Evolutionary conservation across 2,113 vertebrate species (phyloP).

Genomic region (Ginglymostoma cirratum): DNA sequence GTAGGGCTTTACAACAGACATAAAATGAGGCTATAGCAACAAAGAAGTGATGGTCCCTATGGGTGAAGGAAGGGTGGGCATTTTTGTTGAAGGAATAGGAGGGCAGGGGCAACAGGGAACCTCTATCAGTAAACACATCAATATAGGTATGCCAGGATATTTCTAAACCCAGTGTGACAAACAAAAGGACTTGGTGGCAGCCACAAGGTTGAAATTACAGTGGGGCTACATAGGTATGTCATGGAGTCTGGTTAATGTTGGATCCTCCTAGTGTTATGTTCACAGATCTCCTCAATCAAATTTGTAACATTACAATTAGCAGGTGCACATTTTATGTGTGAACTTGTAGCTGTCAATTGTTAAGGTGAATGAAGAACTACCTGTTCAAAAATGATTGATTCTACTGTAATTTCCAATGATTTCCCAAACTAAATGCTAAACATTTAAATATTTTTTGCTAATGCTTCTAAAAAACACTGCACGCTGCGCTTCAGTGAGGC

Average conservation of each 20-base stretch:
- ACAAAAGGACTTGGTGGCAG: neutral
- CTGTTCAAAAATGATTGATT: slow-evolving; percentile 33
- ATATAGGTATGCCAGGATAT: neutral
- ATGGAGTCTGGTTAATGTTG: neutral
- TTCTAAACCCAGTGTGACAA: neutral
- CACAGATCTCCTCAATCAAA: slow-evolving; percentile 7
- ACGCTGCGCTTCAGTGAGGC: slow-evolving; percentile 32
- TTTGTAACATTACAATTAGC: slow-evolving; percentile 28
- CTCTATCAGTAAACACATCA: neutral
- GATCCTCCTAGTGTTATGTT: neutral
- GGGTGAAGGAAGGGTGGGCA: neutral
- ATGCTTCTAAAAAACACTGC: slow-evolving; percentile 19
- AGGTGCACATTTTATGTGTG: neutral
- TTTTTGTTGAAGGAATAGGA: neutral
- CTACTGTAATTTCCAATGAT: slow-evolving; percentile 33
- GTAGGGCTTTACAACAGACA: neutral
- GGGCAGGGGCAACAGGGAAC: neutral
- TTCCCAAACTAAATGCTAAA: slow-evolving; percentile 29
- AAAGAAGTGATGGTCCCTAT: neutral
- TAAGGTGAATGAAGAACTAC: slow-evolving; percentile 22
- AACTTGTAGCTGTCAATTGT: neutral
- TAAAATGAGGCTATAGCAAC: neutral
- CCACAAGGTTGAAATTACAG: neutral
- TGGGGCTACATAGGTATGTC: neutral
- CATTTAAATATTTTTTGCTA: slow-evolving; percentile 32